phyloP scores from a whole-genome alignment of 1,140 invertebrate species.

The Zaprionus africanus region DNA sequence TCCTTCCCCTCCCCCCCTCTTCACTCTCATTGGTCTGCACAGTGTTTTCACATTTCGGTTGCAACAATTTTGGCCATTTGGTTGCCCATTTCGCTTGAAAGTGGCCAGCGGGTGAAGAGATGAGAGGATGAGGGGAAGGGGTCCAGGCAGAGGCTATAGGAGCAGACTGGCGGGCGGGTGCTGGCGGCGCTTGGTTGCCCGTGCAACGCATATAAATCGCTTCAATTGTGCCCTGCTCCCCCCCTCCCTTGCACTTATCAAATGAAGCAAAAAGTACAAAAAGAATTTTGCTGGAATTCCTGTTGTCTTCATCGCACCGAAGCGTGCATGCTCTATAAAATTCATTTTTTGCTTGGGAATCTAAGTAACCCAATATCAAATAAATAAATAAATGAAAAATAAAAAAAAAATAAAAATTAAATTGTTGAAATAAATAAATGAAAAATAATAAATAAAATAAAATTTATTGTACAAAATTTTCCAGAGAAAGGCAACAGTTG shows the following conservation, averaged over 20 bases:
- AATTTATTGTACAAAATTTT: too few species aligned
- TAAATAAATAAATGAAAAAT: too few species aligned
- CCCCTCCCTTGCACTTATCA: background rate
- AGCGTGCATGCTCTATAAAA: background rate
- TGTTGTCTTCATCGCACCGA: background rate
- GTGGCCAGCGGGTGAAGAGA: background rate
- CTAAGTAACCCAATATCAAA: too few species aligned
- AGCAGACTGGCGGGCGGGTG: background rate
- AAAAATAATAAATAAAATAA: too few species aligned
- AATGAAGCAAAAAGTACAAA: background rate
- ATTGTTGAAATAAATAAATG: too few species aligned
- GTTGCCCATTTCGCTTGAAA: constrained; percentile 46
- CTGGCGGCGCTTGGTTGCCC: constrained; percentile 23
- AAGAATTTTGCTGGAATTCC: background rate
- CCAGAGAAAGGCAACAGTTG: too few species aligned
- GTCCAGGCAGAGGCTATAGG: background rate
- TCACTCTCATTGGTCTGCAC: background rate
- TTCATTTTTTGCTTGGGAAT: too few species aligned
- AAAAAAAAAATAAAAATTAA: too few species aligned
- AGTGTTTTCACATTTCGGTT: constrained; percentile 13
- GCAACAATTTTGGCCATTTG: constrained; percentile 41
- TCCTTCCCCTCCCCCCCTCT: background rate
- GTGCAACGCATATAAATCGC: constrained; percentile 68
- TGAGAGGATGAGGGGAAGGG: background rate
- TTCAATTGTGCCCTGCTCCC: constrained; percentile 29